Base-by-base conservation (phyloP, 2,888 invertebrate genomes). In the Masnerella sp. region DNA sequence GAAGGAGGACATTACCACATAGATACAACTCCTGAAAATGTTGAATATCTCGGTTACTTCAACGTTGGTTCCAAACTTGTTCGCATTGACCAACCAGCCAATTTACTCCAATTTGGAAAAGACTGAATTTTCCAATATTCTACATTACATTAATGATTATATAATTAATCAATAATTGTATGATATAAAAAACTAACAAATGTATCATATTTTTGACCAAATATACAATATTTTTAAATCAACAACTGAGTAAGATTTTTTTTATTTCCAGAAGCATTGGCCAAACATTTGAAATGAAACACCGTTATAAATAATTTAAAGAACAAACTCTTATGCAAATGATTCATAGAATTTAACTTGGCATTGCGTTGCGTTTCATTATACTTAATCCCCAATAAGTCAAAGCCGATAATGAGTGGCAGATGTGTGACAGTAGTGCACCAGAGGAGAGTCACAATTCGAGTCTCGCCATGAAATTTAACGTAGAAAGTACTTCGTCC, bases 1-100 rank as follows among this genome's bases (percentile, higher is more conserved):
- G 93, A 94, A 89, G 96, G 95, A 77, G 98, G 98, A 0, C 99
- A 99, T 90, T 99, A 99, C 89, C 99, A 99, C 89, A 93, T 93
- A 86, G 99, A 99, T 89, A 94, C 94, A 5, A 96, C 96, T 22
- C 98, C 99, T 0, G 93, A 92, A 5, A 89, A 86, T n/a, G 96
- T 92, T 7, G 93, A 95, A 84, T 98, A 99, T 89, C 91, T 95
- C 83, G 98, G 95, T 0, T 98, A 96, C 89, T 96, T 98, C 86
- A 92, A 91, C 82, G 88, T 94, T 36, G 97, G 94, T 1, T 91
- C 90, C 84, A 90, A 89, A 86, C 90, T 96, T 68, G 89, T 93
- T 72, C 90, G 96, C 64, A 88, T 96, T 40, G 96, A 96, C 89
- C 90, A 91, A 79, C 96, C 96, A 0, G 56, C 83, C 4, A 87